Evolutionary conservation across 2,113 vertebrate genomes (phyloP), one percentile per base, ranked within the genome.

Genomic region (Poicephalus meyeri): DNA sequence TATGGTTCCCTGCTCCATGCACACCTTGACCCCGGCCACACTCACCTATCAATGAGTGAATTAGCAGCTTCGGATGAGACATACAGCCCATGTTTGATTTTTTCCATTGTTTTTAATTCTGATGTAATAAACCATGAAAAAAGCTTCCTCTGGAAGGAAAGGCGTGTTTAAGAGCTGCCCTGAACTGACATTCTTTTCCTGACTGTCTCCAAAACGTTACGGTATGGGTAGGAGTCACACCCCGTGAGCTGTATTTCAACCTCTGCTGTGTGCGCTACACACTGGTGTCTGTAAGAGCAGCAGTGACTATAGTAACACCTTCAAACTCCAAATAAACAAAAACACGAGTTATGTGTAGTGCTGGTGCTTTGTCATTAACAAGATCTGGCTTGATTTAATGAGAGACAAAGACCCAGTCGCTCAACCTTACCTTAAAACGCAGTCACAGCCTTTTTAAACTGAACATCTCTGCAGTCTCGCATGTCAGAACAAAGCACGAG

Each of bases 401-500:
- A 80, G 61, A 79, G 65, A 53, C 20, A 33, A 86, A 64, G 69
- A 66, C n/a, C 1, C 11, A 73, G 31, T 41, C 13, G 1, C 49
- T 88, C 58, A 58, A 35, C 19, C n/a, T 79, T 69, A 41, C 58
- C 47, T 50, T 65, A 74, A 66, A 95, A 88, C 0, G 0, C 41
- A 85, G 31, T 52, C 63, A 76, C 9, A 82, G 33, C 13, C 83
- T 77, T 73, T 88, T 65, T 2, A 82, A 86, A 21, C 14, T 2
- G 63, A 94, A 31, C 16, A 28, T 52, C 61, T 69, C 82, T 49
- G 55, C 33, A 29, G 19, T 21, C 68, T n/a, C 2, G 0, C 10
- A 2, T 5, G 33, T 68, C 2, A 0, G 65, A 73, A 82, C 46
- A 63, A 89, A 80, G 39, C 0, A 0, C 0, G 0, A 10, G 16